These are phyloP conservation scores for Neoarius graeffei DNA, from an alignment of 2,113 vertebrate species.

Conservation along the genomic window DNA sequence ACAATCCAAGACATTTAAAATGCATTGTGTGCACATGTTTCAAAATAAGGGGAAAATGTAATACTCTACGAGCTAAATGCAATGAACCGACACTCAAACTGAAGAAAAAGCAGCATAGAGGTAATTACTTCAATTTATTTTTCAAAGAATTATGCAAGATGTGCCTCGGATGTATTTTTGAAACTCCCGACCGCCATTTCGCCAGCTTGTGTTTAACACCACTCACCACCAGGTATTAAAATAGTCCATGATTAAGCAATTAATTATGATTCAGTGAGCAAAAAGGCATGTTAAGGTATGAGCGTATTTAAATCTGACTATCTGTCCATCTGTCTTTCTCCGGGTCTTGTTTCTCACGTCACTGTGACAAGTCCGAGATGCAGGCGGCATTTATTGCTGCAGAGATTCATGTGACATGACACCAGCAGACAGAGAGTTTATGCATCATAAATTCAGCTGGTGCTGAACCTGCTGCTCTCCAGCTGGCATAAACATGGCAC, in stretches of 20 bases:
- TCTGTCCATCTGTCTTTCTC: background rate
- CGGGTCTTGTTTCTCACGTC: too few species aligned
- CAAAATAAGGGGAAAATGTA: background rate
- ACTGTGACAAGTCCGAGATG: background rate
- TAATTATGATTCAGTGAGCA: background rate
- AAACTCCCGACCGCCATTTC: background rate
- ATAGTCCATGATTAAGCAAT: conserved; percentile 1
- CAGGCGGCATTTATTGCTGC: conserved; percentile 58
- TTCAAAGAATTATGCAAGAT: background rate
- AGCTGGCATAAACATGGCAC: background rate
- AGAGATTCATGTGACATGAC: conserved; percentile 59
- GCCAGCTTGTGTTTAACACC: background rate
- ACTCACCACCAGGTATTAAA: background rate
- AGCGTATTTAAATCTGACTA: background rate
- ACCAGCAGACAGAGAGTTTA: conserved; percentile 43
- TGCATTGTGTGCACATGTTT: background rate
- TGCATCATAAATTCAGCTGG: conserved; percentile 19
- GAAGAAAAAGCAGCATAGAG: background rate
- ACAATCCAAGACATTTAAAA: background rate
- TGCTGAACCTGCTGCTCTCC: conserved; percentile 11
- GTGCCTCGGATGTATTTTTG: background rate
- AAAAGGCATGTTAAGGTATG: background rate
- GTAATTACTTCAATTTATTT: background rate
- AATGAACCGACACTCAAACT: background rate
- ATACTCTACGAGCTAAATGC: background rate